These are phyloP conservation scores for Lethenteron camtschaticum DNA, from an alignment of 2,113 vertebrate genomes.

Conservation along the genomic window DNA sequence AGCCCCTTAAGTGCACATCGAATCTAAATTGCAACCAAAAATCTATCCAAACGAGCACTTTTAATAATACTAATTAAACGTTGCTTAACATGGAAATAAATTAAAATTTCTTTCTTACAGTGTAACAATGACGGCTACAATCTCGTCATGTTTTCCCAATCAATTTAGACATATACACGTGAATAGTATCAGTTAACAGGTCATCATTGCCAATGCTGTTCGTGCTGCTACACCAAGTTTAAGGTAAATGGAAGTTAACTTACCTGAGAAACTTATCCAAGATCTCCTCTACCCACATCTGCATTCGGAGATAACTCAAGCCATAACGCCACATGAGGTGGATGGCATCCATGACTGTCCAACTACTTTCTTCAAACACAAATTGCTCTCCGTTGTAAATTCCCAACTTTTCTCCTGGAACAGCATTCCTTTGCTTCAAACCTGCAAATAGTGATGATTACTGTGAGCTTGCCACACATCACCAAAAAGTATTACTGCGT, in stretches of 20 bases:
- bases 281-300: constrained; percentile 98
- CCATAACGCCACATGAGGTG: constrained; percentile 95
- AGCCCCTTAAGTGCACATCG: no score
- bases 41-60: no score
- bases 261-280: constrained; percentile 99
- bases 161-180: background rate
- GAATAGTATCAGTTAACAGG: background rate
- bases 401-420: constrained; percentile 62
- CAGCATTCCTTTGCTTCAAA: constrained; percentile 55
- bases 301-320: constrained; percentile 85
- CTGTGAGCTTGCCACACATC: no score
- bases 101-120: background rate
- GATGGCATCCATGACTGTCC: constrained; percentile 84
- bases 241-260: constrained; percentile 10
- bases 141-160: background rate
- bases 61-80: background rate
- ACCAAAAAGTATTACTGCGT: no score
- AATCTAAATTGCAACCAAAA: no score
- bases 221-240: background rate
- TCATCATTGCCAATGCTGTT: background rate
- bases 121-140: background rate
- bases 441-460: constrained; percentile 21
- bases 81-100: background rate
- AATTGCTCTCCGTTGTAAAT: constrained; percentile 66
- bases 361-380: constrained; percentile 80